Conservation (phyloP, 2,888 invertebrate species). For the Pristionchus entomophagus region DNA sequence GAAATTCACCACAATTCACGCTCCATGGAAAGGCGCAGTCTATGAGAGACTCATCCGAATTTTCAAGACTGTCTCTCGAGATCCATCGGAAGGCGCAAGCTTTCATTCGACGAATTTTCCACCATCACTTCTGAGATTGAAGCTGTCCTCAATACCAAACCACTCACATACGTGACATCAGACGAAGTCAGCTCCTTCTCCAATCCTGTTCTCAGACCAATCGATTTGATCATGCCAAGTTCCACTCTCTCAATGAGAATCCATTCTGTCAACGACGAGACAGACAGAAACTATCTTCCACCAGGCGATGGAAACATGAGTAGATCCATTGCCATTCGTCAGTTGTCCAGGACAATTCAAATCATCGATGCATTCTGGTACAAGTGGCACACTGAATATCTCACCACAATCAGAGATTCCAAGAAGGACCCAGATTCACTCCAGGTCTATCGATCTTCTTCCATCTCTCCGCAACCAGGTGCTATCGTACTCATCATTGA, state of each 20-base stretch:
- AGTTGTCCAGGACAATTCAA: neutral
- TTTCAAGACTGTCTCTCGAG: neutral
- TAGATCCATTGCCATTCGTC: neutral
- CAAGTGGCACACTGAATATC: neutral
- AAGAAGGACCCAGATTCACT: slow-evolving; percentile 2
- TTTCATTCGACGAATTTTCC: neutral
- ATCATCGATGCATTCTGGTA: neutral
- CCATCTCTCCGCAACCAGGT: neutral
- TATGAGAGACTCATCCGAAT: neutral
- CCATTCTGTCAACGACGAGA: neutral
- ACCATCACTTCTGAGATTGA: neutral
- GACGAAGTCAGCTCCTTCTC: neutral
- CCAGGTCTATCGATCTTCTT: neutral
- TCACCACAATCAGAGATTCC: neutral
- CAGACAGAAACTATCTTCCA: neutral
- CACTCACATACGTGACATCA: neutral
- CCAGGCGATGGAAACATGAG: neutral
- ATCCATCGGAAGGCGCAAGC: neutral
- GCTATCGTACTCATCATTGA: neutral
- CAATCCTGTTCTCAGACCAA: slow-evolving; percentile 7
- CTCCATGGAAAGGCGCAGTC: neutral
- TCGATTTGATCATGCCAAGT: neutral
- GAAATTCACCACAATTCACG: neutral
- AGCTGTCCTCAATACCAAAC: neutral
- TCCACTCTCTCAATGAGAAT: neutral